Evolutionary conservation across 1,140 invertebrate species (phyloP).

Genomic region (Hyphantria cunea): DNA sequence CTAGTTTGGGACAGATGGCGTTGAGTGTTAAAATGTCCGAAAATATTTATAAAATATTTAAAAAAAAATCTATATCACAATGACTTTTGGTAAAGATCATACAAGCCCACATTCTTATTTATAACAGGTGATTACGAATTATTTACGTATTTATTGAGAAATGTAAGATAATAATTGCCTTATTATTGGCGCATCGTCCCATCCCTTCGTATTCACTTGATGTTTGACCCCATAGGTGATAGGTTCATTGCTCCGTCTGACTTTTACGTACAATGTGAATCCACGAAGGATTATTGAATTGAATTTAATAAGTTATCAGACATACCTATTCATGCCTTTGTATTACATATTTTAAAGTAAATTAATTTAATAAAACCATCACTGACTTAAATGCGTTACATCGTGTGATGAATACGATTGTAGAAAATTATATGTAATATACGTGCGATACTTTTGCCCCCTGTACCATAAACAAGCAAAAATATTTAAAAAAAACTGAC

Average conservation of each 20-base stretch:
- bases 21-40: no score
- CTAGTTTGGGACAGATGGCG: no score
- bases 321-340: not conserved
- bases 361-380: not conserved
- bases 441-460: no score
- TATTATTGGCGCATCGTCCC: not conserved
- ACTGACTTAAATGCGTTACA: not conserved
- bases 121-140: no score
- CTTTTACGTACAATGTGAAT: not conserved
- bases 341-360: not conserved
- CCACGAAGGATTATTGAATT: not conserved
- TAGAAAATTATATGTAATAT: no score
- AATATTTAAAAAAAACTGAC: no score
- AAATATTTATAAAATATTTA: no score
- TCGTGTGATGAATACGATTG: no score
- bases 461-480: no score
- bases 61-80: no score
- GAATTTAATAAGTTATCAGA: not conserved
- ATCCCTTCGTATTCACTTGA: not conserved
- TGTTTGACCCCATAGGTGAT: constrained; percentile 8
- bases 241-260: not conserved
- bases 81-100: no score
- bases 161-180: not conserved
- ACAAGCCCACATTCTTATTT: no score
- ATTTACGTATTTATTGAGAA: not conserved